Evolutionary conservation across 2,113 vertebrate genomes (phyloP).

Genomic region (Lepisosteus osseus): DNA sequence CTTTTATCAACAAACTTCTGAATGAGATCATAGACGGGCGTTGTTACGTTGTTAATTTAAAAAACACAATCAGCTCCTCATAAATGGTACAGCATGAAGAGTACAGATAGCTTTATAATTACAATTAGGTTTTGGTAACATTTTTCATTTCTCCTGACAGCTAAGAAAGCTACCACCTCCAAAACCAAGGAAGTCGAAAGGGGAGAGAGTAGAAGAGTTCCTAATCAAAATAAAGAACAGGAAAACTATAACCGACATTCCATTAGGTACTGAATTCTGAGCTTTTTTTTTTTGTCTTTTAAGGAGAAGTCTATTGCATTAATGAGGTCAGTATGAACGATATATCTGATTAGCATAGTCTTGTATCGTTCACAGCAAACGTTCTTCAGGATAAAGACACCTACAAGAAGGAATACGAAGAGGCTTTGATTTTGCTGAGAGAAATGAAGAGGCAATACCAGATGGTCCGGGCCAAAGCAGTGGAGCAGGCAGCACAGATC

Average conservation of each 20-base stretch:
- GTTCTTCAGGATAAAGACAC: slow-evolving; percentile 16
- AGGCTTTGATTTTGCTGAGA: slow-evolving; percentile 47
- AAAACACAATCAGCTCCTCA: no score
- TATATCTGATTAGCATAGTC: neutral
- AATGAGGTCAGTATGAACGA: neutral
- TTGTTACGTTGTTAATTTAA: no score
- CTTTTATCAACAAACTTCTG: no score
- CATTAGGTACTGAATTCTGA: slow-evolving; percentile 58
- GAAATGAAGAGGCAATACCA: slow-evolving; percentile 53
- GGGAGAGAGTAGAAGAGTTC: slow-evolving; percentile 60
- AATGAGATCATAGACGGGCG: no score
- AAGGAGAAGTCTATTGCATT: neutral
- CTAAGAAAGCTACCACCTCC: slow-evolving; percentile 39
- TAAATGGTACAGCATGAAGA: no score
- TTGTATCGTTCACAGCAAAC: slow-evolving; percentile 37
- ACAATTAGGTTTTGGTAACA: no score
- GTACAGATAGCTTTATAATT: no score
- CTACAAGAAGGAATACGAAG: slow-evolving; percentile 39
- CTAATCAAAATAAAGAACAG: slow-evolving; percentile 60
- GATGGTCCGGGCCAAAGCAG: slow-evolving; percentile 35
- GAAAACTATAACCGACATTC: slow-evolving; percentile 49
- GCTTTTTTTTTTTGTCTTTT: neutral
- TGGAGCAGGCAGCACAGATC: no score
- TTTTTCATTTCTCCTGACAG: slow-evolving; percentile 33
- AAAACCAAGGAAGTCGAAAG: slow-evolving; percentile 39